Percentiles rank a stretch among this genome's conserved stretches.
Conservation (phyloP, 2,113 vertebrate genomes). For the Sterrhoptilus dennistouni region DNA sequence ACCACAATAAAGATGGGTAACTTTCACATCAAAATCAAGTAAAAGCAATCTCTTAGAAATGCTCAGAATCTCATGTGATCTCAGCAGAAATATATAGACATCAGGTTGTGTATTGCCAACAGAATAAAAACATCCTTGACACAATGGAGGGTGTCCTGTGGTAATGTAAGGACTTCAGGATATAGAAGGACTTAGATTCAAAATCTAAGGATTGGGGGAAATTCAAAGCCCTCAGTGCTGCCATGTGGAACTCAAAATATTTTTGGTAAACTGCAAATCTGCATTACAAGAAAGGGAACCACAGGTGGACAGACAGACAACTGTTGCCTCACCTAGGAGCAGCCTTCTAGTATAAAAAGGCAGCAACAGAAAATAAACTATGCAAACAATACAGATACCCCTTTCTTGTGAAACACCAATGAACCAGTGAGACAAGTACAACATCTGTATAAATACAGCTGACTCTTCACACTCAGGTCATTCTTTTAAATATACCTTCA, state of each 20-base stretch:
- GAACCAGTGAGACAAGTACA: not conserved
- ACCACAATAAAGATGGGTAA: not conserved
- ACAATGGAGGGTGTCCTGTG: not conserved
- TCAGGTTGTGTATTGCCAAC: not conserved
- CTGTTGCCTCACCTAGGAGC: not conserved
- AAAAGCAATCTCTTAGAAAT: not conserved
- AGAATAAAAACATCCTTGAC: not conserved
- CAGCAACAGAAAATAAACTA: not conserved
- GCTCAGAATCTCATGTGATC: not conserved
- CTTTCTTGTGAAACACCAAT: not conserved
- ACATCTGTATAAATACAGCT: not conserved
- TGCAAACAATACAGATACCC: not conserved
- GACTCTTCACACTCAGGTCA: not conserved
- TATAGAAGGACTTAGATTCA: not conserved
- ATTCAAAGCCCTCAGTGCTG: not conserved
- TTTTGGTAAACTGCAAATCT: not conserved
- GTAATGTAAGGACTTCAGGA: not conserved
- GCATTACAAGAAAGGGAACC: not conserved
- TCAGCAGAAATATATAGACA: not conserved
- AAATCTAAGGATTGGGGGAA: not conserved
- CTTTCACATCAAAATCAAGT: not conserved
- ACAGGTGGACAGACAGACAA: not conserved
- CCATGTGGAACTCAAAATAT: not conserved
- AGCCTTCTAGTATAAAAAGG: not conserved
- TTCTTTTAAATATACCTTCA: not conserved